Evolutionary conservation across 2,797 vertebrate species (phyloP), one percentile per base, ranked within the genome.

Genomic region (Notolabrus celidotus): DNA sequence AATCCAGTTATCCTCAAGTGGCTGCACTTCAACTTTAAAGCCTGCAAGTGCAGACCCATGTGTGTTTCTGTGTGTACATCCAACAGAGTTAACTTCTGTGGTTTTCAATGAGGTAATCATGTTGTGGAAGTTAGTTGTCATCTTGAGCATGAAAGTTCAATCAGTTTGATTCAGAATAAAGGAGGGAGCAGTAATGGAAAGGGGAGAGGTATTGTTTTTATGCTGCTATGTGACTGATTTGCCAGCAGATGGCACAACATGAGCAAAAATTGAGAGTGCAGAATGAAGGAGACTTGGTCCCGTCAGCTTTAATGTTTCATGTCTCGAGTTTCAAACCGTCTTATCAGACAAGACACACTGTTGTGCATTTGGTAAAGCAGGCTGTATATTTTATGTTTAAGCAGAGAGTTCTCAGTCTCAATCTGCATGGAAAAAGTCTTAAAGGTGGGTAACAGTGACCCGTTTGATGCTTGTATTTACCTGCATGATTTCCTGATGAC

Each of bases 191-290:
- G 4, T 46, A 39, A 58, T 19, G 1, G 43, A 9, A 22, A 20
- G 1, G 11, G 19, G 43, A 20, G 10, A 22, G 22, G 1, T 4
- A 10, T 22, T 45, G 11, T 45, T 39, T 38, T 58, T 75, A 41
- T 31, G 4, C 29, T 86, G 80, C 56, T 22, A 51, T 90, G 61
- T 20, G 15, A 7, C 41, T n/a, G 7, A 70, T 8, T 2, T 46
- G 61, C 67, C 89, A 84, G 62, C 58, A 90, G 89, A 59, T 87
- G 90, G 86, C 87, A 63, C 71, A 51, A 85, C 29, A 62, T 39
- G 73, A 83, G 36, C 84, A 51, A 7, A 59, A 49, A 33, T 23
- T 57, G 25, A 19, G 49, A 50, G 16, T 39, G 20, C 11, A 31
- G 15, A 25, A 10, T n/a, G 14, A 64, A 14, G 31, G 4, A 57